A percentile compares a stretch with the other conserved stretches of the same genome.
Evolutionary conservation across 2,888 invertebrate genomes (phyloP).

Genomic region (Drosophila glabriapex): DNA sequence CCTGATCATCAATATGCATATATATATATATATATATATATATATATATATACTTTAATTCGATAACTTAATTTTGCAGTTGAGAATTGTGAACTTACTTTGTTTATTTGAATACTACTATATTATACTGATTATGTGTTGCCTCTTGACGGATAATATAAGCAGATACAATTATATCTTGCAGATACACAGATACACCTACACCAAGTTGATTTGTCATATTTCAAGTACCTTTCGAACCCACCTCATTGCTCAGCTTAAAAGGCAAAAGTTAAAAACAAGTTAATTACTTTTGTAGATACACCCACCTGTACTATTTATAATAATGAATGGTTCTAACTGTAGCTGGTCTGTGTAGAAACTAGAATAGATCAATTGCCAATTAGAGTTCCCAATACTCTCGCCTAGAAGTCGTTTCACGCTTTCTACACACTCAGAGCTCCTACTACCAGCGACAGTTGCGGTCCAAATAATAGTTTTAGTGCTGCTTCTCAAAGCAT

Average conservation of each 20-base stretch:
- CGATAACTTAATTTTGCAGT: not conserved
- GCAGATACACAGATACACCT: not conserved
- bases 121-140: not conserved
- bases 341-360: conserved; percentile 8
- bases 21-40: not conserved
- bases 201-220: not conserved
- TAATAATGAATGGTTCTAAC: conserved; percentile 18
- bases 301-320: not conserved
- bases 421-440: conserved; percentile 52
- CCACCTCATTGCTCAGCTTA: too few species aligned
- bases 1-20: not conserved
- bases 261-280: not conserved
- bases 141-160: not conserved
- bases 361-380: not conserved
- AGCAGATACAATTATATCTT: not conserved
- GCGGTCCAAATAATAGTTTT: not conserved
- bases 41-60: not conserved
- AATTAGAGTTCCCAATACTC: not conserved
- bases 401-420: conserved; percentile 13
- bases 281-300: not conserved
- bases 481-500: not conserved
- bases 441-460: not conserved
- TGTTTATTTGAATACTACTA: not conserved
- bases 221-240: not conserved
- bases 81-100: too few species aligned